Percentiles rank a stretch among this genome's conserved stretches.
These are phyloP conservation scores for Tortricodes alternella DNA, from an alignment of 2,888 invertebrate species.

Conservation along the genomic window DNA sequence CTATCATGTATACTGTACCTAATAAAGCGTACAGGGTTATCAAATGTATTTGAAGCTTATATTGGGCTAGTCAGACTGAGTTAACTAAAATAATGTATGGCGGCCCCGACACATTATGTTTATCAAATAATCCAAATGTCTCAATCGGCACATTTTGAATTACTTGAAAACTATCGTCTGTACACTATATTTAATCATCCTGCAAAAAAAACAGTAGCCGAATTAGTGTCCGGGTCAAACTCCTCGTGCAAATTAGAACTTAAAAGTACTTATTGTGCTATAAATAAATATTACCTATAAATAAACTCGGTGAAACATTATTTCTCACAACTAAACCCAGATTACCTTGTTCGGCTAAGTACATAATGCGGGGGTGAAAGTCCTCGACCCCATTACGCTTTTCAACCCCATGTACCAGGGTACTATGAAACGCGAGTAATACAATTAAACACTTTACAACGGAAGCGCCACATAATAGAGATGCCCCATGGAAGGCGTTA, in stretches of 20 bases:
- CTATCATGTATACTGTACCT: too few species aligned
- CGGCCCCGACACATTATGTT: too few species aligned
- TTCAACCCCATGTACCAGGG: conserved; percentile 48
- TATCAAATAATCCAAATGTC: too few species aligned
- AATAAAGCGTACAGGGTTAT: too few species aligned
- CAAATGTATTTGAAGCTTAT: too few species aligned
- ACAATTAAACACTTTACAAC: conserved; percentile 57
- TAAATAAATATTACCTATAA: not conserved
- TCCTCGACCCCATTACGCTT: conserved; percentile 69
- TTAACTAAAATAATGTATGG: too few species aligned
- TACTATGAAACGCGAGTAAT: conserved; percentile 70
- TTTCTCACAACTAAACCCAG: conserved; percentile 27
- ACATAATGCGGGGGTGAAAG: conserved; percentile 43
- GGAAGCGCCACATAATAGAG: conserved; percentile 20
- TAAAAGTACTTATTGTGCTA: not conserved
- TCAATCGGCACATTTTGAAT: too few species aligned
- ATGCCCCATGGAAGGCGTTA: conserved; percentile 14
- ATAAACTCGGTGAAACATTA: too few species aligned
- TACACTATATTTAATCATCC: too few species aligned
- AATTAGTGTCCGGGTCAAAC: not conserved
- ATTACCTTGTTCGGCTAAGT: conserved; percentile 9
- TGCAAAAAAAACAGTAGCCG: too few species aligned
- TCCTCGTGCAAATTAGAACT: not conserved
- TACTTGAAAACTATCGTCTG: too few species aligned
- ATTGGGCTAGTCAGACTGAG: too few species aligned